Evolutionary conservation across 2,797 vertebrate species (phyloP).

Genomic region (Aeoliscus strigatus): DNA sequence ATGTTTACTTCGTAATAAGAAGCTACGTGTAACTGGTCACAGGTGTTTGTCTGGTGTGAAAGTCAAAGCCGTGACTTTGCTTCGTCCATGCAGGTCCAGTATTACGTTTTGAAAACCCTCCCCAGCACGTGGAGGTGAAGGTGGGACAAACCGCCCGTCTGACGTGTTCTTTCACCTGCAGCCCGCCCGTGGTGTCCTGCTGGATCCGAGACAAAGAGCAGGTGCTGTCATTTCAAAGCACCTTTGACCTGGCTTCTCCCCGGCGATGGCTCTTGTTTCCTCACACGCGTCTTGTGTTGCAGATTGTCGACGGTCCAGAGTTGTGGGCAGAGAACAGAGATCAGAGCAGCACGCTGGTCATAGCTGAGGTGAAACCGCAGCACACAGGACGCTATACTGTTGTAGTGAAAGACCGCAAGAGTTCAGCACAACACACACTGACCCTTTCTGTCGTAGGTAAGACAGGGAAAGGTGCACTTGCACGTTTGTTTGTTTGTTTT

Average conservation of each 20-base stretch:
- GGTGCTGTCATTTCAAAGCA: constrained; percentile 42
- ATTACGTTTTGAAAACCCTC: constrained; percentile 62
- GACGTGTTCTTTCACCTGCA: constrained; percentile 65
- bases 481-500: too few relatives aligned
- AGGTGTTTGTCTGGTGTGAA: constrained; percentile 33
- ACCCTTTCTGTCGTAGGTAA: constrained; percentile 77
- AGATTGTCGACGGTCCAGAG: constrained; percentile 67
- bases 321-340: constrained; percentile 63
- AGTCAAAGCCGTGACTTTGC: constrained; percentile 6
- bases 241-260: neutral
- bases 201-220: constrained; percentile 78
- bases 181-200: constrained; percentile 71
- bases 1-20: too few relatives aligned
- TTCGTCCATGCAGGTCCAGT: constrained; percentile 45
- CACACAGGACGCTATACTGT: constrained; percentile 74
- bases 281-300: constrained; percentile 4
- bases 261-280: neutral
- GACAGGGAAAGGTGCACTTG: neutral
- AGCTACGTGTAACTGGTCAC: too few relatives aligned
- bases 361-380: constrained; percentile 55
- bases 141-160: constrained; percentile 62
- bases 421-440: constrained; percentile 66
- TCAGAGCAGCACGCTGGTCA: constrained; percentile 67
- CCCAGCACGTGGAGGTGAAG: constrained; percentile 61
- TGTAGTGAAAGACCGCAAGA: constrained; percentile 69